Percentiles rank a stretch among this genome's conserved stretches.
These are phyloP conservation scores for Phymorhynchus buccinoides DNA, from an alignment of 1,140 invertebrate species.

Conservation along the genomic window DNA sequence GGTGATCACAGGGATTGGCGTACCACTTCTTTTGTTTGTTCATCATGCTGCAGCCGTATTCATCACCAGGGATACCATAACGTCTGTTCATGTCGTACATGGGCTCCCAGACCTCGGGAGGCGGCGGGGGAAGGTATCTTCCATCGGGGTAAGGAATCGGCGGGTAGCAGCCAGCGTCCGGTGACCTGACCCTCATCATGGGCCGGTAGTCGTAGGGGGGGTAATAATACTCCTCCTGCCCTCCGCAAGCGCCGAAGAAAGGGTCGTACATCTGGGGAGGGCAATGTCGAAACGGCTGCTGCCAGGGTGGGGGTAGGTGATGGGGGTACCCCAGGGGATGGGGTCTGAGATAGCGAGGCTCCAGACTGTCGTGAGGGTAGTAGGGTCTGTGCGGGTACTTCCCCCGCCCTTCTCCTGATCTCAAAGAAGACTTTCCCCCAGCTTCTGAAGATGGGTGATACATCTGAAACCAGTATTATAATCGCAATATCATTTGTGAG, in stretches of 20 bases:
- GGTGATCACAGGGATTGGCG: background rate
- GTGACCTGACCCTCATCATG: too few species aligned
- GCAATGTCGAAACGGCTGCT: background rate
- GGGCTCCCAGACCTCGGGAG: background rate
- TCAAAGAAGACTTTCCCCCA: background rate
- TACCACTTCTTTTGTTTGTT: background rate
- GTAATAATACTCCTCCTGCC: background rate
- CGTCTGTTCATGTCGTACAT: background rate
- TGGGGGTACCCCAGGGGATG: background rate
- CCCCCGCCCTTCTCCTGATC: background rate
- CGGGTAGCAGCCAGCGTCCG: background rate
- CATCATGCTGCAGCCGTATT: background rate
- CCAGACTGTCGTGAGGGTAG: background rate
- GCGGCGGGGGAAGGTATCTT: background rate
- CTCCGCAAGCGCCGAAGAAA: background rate
- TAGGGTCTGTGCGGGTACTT: conserved; percentile 1
- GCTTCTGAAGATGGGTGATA: background rate
- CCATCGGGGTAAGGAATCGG: background rate
- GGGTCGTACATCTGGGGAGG: background rate
- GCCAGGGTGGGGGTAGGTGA: background rate
- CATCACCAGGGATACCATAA: background rate
- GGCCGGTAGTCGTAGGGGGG: background rate
- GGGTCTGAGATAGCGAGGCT: background rate
- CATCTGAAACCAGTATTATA: too few species aligned
- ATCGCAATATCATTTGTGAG: too few species aligned